phyloP scores from a whole-genome alignment of 2,888 invertebrate species.

The Morpho achilles region DNA sequence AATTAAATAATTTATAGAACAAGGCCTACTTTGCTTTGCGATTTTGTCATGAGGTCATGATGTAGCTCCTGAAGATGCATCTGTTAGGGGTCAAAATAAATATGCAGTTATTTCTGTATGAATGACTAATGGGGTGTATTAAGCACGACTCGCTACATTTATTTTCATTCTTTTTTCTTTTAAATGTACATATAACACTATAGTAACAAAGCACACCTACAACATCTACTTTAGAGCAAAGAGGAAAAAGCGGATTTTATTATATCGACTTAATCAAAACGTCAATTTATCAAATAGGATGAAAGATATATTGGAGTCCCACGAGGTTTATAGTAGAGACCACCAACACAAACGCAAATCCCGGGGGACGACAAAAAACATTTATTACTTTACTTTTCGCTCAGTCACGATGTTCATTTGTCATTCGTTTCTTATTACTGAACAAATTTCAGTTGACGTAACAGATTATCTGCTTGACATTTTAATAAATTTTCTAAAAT shows the following conservation, averaged over 20 bases:
- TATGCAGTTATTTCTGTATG: too few species aligned
- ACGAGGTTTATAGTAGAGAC: slow-evolving; percentile 3
- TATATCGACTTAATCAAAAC: slow-evolving; percentile 4
- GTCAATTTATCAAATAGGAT: slow-evolving; percentile 5
- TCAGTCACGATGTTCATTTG: slow-evolving; percentile 12
- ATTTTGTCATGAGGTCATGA: too few species aligned
- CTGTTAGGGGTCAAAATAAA: too few species aligned
- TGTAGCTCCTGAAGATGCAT: too few species aligned
- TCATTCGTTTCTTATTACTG: slow-evolving; percentile 18
- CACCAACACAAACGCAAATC: slow-evolving; percentile 4
- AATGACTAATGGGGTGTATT: too few species aligned
- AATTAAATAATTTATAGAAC: too few species aligned
- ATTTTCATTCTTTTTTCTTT: too few species aligned
- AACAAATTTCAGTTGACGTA: slow-evolving; percentile 11
- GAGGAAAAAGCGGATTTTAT: neutral
- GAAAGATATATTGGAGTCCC: slow-evolving; percentile 3
- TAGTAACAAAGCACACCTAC: too few species aligned
- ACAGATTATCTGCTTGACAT: slow-evolving; percentile 5
- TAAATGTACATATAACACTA: too few species aligned
- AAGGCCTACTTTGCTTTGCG: too few species aligned
- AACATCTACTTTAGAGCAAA: neutral
- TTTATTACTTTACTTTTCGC: slow-evolving; percentile 16
- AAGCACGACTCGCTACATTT: too few species aligned
- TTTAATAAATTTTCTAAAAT: slow-evolving; percentile 4
- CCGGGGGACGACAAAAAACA: slow-evolving; percentile 7